A percentile compares a stretch with the other conserved stretches of the same genome.
These are phyloP conservation scores for Columba janthina DNA, from an alignment of 2,113 vertebrate species.

Conservation along the genomic window DNA sequence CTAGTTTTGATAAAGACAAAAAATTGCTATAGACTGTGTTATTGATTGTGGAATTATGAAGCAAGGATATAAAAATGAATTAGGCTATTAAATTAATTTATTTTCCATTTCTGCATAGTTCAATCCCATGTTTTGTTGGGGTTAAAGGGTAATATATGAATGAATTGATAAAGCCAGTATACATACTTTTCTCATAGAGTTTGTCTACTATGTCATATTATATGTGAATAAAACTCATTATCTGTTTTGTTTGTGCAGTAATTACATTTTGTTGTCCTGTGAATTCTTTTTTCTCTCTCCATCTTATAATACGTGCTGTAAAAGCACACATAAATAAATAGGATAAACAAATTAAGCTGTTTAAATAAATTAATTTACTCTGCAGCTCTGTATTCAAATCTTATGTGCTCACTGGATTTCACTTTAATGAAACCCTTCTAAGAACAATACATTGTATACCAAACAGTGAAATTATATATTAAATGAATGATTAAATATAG, in stretches of 20 bases:
- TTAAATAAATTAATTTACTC: slow-evolving; percentile 83
- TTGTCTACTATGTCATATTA: slow-evolving; percentile 50
- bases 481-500: slow-evolving; percentile 71
- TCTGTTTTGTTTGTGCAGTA: slow-evolving; percentile 79
- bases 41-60: slow-evolving; percentile 62
- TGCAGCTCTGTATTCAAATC: slow-evolving; percentile 76
- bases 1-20: slow-evolving; percentile 64
- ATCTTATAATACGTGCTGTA: slow-evolving; percentile 69
- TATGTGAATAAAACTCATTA: slow-evolving; percentile 74
- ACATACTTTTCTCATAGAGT: slow-evolving; percentile 51
- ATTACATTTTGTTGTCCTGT: slow-evolving; percentile 71
- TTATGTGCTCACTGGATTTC: slow-evolving; percentile 76
- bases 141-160: slow-evolving; percentile 66
- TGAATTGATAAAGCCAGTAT: slow-evolving; percentile 66
- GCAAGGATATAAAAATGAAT: slow-evolving; percentile 54
- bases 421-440: slow-evolving; percentile 80
- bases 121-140: slow-evolving; percentile 31
- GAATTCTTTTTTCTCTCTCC: slow-evolving; percentile 68
- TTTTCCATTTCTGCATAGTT: slow-evolving; percentile 43
- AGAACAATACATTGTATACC: slow-evolving; percentile 71
- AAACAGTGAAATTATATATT: slow-evolving; percentile 76
- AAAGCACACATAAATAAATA: slow-evolving; percentile 77
- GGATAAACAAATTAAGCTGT: slow-evolving; percentile 83
- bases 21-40: slow-evolving; percentile 50
- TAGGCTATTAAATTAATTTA: slow-evolving; percentile 65